Conservation (phyloP, 2,888 invertebrate genomes). For the Autographa pulchrina region DNA sequence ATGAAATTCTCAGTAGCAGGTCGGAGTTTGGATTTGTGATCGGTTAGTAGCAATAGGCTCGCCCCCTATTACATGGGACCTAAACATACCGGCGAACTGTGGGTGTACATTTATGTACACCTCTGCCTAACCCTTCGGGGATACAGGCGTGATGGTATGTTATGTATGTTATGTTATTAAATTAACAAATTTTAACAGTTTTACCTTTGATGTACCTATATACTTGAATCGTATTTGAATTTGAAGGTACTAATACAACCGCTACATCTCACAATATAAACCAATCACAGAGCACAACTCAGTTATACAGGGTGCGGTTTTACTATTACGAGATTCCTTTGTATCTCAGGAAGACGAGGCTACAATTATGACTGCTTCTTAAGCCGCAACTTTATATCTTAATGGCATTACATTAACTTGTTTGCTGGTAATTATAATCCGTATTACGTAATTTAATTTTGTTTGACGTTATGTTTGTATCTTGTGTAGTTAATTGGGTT, state of each 20-base stretch:
- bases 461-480: neutral
- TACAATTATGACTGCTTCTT: constrained; percentile 19
- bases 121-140: no score
- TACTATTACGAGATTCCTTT: constrained; percentile 44
- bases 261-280: neutral
- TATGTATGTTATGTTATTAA: no score
- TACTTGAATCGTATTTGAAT: no score
- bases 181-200: no score
- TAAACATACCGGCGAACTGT: no score
- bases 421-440: neutral
- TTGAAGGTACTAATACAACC: neutral
- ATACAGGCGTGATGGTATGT: no score
- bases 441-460: constrained; percentile 5
- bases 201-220: neutral
- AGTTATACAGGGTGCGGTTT: constrained; percentile 34
- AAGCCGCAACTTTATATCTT: constrained; percentile 5
- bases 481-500: no score
- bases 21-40: no score
- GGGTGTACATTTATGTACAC: no score
- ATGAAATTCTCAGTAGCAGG: no score
- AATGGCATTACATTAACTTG: neutral
- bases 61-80: no score
- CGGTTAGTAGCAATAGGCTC: no score
- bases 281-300: constrained; percentile 19
- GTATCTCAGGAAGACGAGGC: constrained; percentile 18